Evolutionary conservation across 1,140 invertebrate species (phyloP).

Genomic region (Dolichoris vasculosae): DNA sequence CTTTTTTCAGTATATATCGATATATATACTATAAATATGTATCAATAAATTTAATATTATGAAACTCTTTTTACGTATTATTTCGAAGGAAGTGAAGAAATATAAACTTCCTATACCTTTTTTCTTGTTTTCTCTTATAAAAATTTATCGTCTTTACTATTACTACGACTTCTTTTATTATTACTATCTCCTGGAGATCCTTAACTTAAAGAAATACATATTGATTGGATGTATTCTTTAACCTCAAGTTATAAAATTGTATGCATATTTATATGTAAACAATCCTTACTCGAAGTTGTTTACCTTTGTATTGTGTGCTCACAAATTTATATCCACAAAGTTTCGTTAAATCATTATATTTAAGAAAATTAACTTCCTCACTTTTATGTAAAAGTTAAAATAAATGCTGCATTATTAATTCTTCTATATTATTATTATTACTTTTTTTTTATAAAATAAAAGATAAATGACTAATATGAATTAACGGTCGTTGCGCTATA

Average conservation of each 20-base stretch:
- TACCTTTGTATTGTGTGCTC: no score
- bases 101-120: background rate
- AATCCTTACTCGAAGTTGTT: background rate
- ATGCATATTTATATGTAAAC: background rate
- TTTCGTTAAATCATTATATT: background rate
- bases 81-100: background rate
- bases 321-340: background rate
- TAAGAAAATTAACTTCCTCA: background rate
- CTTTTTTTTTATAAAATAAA: no score
- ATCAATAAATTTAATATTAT: background rate
- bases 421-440: background rate
- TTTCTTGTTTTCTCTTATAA: conserved; percentile 8
- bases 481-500: no score
- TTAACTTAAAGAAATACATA: conserved; percentile 26
- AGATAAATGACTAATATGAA: no score
- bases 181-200: background rate
- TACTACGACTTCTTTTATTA: background rate
- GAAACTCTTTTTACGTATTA: background rate
- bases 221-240: background rate
- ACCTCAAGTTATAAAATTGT: background rate
- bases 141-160: background rate
- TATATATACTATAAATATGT: no score
- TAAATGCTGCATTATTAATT: background rate
- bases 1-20: no score
- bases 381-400: background rate